Evolutionary conservation across 1,140 invertebrate genomes (phyloP), one percentile per base, ranked within the genome.

Genomic region (Rhizoglyphus robini): DNA sequence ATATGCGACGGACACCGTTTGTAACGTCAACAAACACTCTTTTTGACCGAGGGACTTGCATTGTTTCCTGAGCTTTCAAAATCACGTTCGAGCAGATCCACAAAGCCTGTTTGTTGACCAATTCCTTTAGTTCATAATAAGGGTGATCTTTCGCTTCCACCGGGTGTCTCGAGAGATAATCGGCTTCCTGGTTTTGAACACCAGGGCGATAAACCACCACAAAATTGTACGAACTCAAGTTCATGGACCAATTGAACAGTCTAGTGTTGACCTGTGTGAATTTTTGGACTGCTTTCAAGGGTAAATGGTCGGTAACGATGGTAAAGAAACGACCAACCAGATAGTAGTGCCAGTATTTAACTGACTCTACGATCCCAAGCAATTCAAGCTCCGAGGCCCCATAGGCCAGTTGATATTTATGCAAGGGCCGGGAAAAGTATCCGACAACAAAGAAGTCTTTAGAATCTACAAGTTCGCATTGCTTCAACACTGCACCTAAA

Each of bases 301-400:
- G 75, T 65, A 75, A 73, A 66, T 80, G 75, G 67, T 81, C 79
- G 4, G 77, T 80, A 25, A 74, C 38, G 15, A 80, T 69, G 3
- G 67, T 69, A 57, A 80, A 77, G n/a, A 70, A 61, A 4, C 72
- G 62, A 5, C 76, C 78, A 69, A 73, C 78, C 4, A 80, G 51
- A 67, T 79, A 82, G 48, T 80, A 69, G 60, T 81, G 76, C 67
- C 81, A 81, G 64, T 77, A 68, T 74, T 72, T 69, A 54, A 79
- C 65, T 20, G 75, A 77, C 71, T 74, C 79, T 46, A 80, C 67
- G 36, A 82, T 75, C 3, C 75, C 73, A 8, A 79, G 70, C 0
- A 73, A 78, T 71, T 83, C 81, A 68, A 77, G 77, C 46, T 83
- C 79, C 3, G 80, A 71, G 64, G 80, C 76, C n/a, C 73, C 71